Base-by-base conservation (phyloP, 2,888 invertebrate species). In the Lasioglossum oenotherae region DNA sequence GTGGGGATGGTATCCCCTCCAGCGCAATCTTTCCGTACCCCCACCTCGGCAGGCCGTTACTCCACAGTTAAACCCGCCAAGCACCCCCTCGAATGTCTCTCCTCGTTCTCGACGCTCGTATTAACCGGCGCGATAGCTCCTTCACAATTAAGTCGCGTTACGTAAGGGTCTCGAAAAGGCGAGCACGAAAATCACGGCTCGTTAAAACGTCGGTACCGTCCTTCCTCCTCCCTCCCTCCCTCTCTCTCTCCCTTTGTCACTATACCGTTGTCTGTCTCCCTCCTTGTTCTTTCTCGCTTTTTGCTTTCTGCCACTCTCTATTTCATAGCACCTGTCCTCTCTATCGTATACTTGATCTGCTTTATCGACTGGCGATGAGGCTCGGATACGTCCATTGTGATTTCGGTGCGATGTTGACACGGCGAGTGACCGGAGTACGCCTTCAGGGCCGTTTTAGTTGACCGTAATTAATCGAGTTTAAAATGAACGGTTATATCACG, bases 111-210 rank as follows among this genome's bases (percentile, higher is more conserved):
- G 80, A 86, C 88, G 88, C 92, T 92, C 94, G 94, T 93, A 94
- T 94, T 94, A 94, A 94, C 94, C 93, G 94, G 93, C 92, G 93
- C 94, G 95, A 94, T 94, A 94, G 94, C 94, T 94, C 94, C 95
- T 95, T 95, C 94, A 94, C 94, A 94, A 94, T 94, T 94, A 94
- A 93, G 94, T 93, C 94, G 93, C 94, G 94, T 94, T 94, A 94
- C 94, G 93, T 93, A 94, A 94, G 94, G 93, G 92, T 91, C 93
- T 93, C 90, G 93, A 92, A 92, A 92, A 92, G 92, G 92, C 92
- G 92, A 94, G 92, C 92, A 92, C 91, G 92, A 93, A 94, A 94
- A 94, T 93, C 92, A 92, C 93, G 91, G 91, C 92, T 92, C 92
- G 92, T 91, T 91, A 89, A 90, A 89, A 89, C 87, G 87, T 91